Conservation (phyloP, 2,113 vertebrate species). For the Miniopterus natalensis region DNA sequence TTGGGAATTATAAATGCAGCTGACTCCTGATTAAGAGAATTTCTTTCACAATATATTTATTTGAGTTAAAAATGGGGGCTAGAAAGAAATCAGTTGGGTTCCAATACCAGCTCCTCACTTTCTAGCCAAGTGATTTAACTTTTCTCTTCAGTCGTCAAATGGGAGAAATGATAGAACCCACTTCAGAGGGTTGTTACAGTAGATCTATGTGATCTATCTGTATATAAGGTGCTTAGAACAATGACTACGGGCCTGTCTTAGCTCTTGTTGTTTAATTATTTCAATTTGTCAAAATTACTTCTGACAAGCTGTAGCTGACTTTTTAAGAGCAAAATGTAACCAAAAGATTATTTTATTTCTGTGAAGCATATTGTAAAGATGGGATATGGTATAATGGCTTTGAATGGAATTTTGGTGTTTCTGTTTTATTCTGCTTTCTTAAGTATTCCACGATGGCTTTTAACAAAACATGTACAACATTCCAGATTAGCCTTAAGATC, state of each 20-base stretch:
- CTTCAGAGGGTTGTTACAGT: neutral
- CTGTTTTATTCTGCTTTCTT: slow-evolving; percentile 47
- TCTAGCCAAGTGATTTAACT: neutral
- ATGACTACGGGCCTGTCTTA: neutral
- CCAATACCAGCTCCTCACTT: neutral
- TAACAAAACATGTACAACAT: slow-evolving; percentile 49
- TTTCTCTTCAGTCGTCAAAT: neutral
- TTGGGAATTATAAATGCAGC: neutral
- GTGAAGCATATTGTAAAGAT: slow-evolving; percentile 12
- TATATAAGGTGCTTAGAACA: neutral
- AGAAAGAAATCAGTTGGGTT: neutral
- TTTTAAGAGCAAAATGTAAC: slow-evolving; percentile 45
- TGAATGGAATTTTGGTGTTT: neutral
- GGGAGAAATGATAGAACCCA: neutral
- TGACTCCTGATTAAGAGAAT: neutral
- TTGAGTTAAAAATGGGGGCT: neutral
- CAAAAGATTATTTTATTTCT: slow-evolving; percentile 23
- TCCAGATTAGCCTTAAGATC: slow-evolving; percentile 31
- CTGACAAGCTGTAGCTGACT: slow-evolving; percentile 23
- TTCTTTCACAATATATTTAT: neutral
- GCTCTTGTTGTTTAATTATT: slow-evolving; percentile 39
- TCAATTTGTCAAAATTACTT: slow-evolving; percentile 51
- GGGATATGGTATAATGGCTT: neutral
- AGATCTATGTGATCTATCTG: neutral
- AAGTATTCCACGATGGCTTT: slow-evolving; percentile 53